phyloP scores from a whole-genome alignment of 2,797 vertebrate genomes.

The Gobionotothen gibberifrons region DNA sequence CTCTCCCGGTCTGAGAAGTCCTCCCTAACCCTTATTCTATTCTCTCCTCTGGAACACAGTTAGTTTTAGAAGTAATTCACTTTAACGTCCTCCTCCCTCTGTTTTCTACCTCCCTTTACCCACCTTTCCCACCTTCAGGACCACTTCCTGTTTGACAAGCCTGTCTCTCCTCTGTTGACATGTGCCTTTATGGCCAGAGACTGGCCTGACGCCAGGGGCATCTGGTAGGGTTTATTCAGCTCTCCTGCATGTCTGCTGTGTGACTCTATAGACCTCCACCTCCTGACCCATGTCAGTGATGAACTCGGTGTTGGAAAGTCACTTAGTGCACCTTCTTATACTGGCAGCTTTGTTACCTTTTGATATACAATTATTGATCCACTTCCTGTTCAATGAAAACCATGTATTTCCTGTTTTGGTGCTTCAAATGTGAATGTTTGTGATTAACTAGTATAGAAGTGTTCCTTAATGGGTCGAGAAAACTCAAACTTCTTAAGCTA shows the following conservation, averaged over 20 bases:
- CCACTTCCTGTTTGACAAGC: conserved; percentile 96
- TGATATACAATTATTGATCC: no score
- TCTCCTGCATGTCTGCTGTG: conserved; percentile 55
- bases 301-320: no score
- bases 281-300: neutral
- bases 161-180: conserved; percentile 92
- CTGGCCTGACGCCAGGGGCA: conserved; percentile 95
- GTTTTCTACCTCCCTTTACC: conserved; percentile 5
- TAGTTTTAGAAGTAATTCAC: neutral
- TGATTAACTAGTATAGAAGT: no score
- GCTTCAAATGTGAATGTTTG: no score
- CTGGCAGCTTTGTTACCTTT: no score
- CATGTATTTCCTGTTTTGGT: no score
- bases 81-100: conserved; percentile 26
- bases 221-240: conserved; percentile 86
- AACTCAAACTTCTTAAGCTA: no score
- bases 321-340: no score
- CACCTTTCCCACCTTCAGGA: conserved; percentile 78
- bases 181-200: conserved; percentile 94
- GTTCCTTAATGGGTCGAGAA: no score
- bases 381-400: no score
- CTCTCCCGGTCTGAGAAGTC: neutral
- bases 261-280: neutral
- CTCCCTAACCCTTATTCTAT: neutral
- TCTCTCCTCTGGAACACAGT: neutral